Percentiles rank a stretch among this genome's conserved stretches.
These are phyloP conservation scores for Mermis nigrescens DNA, from an alignment of 2,888 invertebrate genomes.

Conservation along the genomic window DNA sequence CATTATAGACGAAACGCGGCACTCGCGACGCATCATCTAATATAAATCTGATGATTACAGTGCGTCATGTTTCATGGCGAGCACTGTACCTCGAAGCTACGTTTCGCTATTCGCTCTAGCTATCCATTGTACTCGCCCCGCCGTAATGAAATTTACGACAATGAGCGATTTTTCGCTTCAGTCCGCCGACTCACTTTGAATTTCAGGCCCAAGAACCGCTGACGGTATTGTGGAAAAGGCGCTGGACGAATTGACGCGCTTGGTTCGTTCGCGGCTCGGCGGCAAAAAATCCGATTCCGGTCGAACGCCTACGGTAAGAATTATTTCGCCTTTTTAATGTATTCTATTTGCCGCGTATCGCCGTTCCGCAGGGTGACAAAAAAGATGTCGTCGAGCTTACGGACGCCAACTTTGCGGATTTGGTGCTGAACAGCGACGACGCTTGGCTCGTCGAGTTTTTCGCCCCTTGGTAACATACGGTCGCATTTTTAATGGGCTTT, in stretches of 20 bases:
- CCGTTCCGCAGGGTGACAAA: slow-evolving; percentile 28
- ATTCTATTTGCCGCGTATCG: too few relatives aligned
- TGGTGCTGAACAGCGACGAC: slow-evolving; percentile 75
- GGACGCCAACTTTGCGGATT: slow-evolving; percentile 77
- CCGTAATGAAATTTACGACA: too few relatives aligned
- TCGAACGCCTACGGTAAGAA: slow-evolving; percentile 14
- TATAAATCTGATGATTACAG: too few relatives aligned
- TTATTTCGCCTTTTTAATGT: neutral
- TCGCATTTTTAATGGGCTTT: slow-evolving; percentile 38
- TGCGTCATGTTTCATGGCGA: too few relatives aligned
- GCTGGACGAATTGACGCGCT: slow-evolving; percentile 53
- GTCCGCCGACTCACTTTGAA: neutral
- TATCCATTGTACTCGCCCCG: too few relatives aligned
- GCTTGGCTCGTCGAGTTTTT: slow-evolving; percentile 94
- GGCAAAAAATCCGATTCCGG: slow-evolving; percentile 37
- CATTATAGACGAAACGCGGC: too few relatives aligned
- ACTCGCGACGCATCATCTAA: too few relatives aligned
- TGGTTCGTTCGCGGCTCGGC: slow-evolving; percentile 49
- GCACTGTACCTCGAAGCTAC: too few relatives aligned
- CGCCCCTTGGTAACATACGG: slow-evolving; percentile 60
- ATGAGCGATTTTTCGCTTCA: too few relatives aligned
- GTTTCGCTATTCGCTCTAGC: too few relatives aligned
- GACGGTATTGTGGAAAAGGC: slow-evolving; percentile 64
- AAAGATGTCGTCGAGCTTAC: slow-evolving; percentile 71
- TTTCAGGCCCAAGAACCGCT: slow-evolving; percentile 53